These are phyloP conservation scores for Trachythela sp. DNA, from an alignment of 64 coral and sea anemone genomes.

Conservation along the genomic window DNA sequence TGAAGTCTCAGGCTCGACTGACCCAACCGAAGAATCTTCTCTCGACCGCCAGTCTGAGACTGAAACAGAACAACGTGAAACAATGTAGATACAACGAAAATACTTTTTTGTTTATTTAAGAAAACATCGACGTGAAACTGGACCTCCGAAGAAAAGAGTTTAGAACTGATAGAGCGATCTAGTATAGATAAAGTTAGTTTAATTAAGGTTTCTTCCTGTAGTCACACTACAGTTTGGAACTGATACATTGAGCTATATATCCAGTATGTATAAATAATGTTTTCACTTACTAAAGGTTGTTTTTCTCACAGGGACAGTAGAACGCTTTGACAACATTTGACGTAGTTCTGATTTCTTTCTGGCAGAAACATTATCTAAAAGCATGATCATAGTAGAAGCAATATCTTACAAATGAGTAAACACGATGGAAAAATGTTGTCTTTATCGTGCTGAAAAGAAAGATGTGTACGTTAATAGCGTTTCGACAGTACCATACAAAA, in stretches of 20 bases:
- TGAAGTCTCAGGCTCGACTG: neutral
- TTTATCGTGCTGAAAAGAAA: too few relatives aligned
- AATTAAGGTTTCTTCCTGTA: too few relatives aligned
- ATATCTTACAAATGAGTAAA: neutral
- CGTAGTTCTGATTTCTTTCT: neutral
- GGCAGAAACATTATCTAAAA: neutral
- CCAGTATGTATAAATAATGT: neutral
- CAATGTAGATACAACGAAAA: neutral
- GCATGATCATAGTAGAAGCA: neutral
- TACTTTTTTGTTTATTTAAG: neutral
- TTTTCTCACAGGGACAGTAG: neutral
- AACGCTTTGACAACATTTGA: neutral
- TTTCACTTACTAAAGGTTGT: constrained; percentile 15
- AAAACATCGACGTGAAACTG: too few relatives aligned
- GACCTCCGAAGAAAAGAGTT: too few relatives aligned
- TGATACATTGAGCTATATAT: neutral
- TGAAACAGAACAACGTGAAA: neutral
- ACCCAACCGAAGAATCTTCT: neutral
- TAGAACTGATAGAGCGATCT: too few relatives aligned
- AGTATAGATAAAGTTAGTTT: too few relatives aligned
- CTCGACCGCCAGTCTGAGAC: neutral
- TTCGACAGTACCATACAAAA: too few relatives aligned
- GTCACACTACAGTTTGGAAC: too few relatives aligned
- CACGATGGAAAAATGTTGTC: too few relatives aligned
- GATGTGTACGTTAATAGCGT: too few relatives aligned